These are phyloP conservation scores for Oplegnathus fasciatus DNA, from an alignment of 2,113 vertebrate genomes.

Conservation along the genomic window DNA sequence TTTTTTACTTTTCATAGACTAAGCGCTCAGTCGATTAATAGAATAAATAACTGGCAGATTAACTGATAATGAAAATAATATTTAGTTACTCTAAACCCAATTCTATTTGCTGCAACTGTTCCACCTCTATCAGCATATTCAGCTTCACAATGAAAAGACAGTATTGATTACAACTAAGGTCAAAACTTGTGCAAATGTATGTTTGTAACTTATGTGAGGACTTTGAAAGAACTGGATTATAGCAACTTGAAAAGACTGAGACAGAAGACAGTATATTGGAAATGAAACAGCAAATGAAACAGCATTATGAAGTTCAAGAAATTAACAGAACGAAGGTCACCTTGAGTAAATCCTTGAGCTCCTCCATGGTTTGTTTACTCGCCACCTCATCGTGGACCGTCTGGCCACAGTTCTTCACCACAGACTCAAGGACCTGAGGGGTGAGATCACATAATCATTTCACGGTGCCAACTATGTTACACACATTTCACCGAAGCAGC, in stretches of 20 bases:
- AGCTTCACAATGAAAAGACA: not conserved
- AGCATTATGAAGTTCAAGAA: not conserved
- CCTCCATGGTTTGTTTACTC: constrained; percentile 98
- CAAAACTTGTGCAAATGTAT: not conserved
- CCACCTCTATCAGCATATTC: not conserved
- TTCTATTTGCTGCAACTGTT: not conserved
- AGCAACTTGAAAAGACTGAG: not conserved
- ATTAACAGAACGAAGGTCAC: constrained; percentile 73
- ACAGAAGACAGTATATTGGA: not conserved
- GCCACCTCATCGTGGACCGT: constrained; percentile 98
- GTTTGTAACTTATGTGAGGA: not conserved
- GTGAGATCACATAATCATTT: constrained; percentile 3
- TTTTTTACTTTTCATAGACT: not conserved
- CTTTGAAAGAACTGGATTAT: not conserved
- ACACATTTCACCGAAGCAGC: not conserved
- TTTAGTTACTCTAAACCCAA: not conserved
- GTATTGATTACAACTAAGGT: not conserved
- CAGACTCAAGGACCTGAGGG: constrained; percentile 95
- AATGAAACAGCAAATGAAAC: not conserved
- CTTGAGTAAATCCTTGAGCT: constrained; percentile 97
- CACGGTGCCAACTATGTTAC: not conserved
- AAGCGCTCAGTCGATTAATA: not conserved
- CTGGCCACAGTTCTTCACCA: constrained; percentile 99
- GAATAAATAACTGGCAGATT: no score
- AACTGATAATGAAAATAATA: not conserved